Evolutionary conservation across 2,888 invertebrate genomes (phyloP).

Genomic region (Callyntrura guangdongensis): DNA sequence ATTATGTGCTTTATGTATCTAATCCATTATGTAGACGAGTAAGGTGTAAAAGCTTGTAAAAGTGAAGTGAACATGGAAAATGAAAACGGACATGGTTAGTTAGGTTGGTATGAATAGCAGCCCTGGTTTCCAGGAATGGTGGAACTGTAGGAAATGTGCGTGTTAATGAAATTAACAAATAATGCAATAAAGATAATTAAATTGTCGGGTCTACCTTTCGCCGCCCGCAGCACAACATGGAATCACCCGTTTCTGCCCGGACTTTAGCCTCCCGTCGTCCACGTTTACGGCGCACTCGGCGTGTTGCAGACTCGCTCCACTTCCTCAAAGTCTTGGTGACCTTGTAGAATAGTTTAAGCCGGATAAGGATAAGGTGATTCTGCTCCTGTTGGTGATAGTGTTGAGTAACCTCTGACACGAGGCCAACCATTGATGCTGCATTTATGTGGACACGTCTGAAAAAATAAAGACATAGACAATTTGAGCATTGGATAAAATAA

Average conservation of each 20-base stretch:
- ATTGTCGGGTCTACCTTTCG: conserved; percentile 80
- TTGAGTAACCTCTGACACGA: conserved; percentile 82
- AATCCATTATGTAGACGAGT: neutral
- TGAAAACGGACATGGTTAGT: neutral
- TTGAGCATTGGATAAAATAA: neutral
- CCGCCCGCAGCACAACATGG: conserved; percentile 85
- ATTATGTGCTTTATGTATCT: neutral
- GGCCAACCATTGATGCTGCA: conserved; percentile 84
- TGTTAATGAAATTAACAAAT: conserved; percentile 13
- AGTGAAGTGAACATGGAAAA: conserved; percentile 9
- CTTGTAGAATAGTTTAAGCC: conserved; percentile 77
- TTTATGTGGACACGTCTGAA: conserved; percentile 77
- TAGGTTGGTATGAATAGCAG: neutral
- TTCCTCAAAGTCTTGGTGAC: conserved; percentile 81
- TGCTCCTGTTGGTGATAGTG: conserved; percentile 70
- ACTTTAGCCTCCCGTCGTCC: conserved; percentile 77
- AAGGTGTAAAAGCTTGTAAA: neutral
- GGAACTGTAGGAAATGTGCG: neutral
- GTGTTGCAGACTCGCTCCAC: conserved; percentile 76
- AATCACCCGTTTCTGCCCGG: conserved; percentile 81
- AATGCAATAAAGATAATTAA: conserved; percentile 12
- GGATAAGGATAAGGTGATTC: conserved; percentile 71
- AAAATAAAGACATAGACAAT: neutral
- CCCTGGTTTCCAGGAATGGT: neutral
- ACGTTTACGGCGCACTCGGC: conserved; percentile 73